phyloP scores from a whole-genome alignment of 1,140 invertebrate species.

The Popillia japonica region DNA sequence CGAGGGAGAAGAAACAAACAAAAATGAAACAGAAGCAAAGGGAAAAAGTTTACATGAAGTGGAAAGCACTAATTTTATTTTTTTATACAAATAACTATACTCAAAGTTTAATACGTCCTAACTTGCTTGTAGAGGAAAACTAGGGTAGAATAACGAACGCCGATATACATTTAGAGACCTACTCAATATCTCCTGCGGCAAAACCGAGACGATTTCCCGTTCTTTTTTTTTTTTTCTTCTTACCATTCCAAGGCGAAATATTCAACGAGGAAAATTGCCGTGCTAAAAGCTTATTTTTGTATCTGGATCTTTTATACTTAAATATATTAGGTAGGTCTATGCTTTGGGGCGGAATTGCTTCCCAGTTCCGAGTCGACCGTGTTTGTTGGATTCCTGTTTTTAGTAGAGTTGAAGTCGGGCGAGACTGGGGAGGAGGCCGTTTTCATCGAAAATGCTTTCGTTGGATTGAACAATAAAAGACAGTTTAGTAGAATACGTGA shows the following conservation, averaged over 20 bases:
- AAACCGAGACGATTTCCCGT: not conserved
- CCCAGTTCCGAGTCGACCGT: not conserved
- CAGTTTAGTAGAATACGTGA: too few species aligned
- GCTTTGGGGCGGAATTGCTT: not conserved
- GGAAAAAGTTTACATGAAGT: too few species aligned
- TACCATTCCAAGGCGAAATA: not conserved
- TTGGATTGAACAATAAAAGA: constrained; percentile 9
- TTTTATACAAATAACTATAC: too few species aligned
- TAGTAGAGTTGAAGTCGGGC: not conserved
- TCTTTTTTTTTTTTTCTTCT: not conserved
- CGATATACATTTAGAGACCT: not conserved
- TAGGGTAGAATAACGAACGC: not conserved
- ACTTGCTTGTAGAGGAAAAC: not conserved
- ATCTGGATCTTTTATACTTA: constrained; percentile 6
- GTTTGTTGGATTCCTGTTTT: too few species aligned
- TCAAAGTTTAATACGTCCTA: constrained; percentile 6
- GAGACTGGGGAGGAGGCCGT: not conserved
- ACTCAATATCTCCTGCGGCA: not conserved
- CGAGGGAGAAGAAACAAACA: too few species aligned
- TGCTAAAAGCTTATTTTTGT: constrained; percentile 15
- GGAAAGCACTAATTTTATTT: too few species aligned
- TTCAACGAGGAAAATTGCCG: constrained; percentile 4
- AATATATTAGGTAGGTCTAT: constrained; percentile 4
- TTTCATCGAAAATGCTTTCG: too few species aligned
- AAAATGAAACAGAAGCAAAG: too few species aligned